phyloP scores from a whole-genome alignment of 2,888 invertebrate species.

The Eilema caniola region DNA sequence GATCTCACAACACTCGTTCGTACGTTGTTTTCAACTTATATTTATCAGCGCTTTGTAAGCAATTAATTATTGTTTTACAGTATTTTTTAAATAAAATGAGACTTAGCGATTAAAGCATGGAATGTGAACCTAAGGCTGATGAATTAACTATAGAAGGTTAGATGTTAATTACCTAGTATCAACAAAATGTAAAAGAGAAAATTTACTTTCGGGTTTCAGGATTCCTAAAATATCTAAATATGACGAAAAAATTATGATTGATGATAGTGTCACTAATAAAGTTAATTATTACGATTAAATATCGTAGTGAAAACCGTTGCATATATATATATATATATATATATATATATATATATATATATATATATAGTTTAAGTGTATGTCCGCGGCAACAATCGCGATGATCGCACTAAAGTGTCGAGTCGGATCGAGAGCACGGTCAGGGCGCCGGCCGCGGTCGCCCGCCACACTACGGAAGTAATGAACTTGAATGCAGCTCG shows the following conservation, averaged over 20 bases:
- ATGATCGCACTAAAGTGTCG: constrained; percentile 53
- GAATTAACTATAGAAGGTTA: background rate
- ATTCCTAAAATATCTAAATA: background rate
- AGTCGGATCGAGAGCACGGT: constrained; percentile 75
- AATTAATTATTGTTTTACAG: background rate
- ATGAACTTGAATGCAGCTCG: constrained; percentile 87
- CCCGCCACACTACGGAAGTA: constrained; percentile 83
- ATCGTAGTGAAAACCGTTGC: background rate
- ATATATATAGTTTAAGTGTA: constrained; percentile 3
- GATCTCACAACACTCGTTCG: constrained; percentile 79
- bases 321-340: too few relatives aligned
- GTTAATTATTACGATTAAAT: too few relatives aligned
- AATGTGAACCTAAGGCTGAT: background rate
- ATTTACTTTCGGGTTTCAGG: background rate
- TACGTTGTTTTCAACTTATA: constrained; percentile 73
- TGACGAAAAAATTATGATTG: background rate
- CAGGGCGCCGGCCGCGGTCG: constrained; percentile 74
- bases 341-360: too few relatives aligned
- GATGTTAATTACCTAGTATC: background rate
- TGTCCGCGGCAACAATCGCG: constrained; percentile 21
- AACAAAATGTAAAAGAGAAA: background rate
- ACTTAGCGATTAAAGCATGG: background rate
- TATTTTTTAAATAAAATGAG: background rate
- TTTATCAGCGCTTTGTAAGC: constrained; percentile 62
- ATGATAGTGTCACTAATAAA: too few relatives aligned